Base-by-base conservation (phyloP, 1,140 invertebrate genomes). In the Aphaenogaster floridana region DNA sequence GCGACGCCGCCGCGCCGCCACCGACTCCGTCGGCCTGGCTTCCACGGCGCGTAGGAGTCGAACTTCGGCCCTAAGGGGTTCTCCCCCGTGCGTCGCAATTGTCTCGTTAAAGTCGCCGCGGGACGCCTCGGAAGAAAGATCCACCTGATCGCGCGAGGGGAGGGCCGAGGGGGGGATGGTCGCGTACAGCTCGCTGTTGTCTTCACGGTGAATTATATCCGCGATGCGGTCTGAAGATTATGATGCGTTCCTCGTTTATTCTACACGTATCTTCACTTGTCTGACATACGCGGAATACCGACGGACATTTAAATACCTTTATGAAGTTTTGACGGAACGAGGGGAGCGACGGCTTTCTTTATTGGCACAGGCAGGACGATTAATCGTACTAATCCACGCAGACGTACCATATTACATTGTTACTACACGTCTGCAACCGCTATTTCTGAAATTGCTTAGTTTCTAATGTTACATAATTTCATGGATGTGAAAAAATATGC, bases 21-120 rank as follows among this genome's bases (percentile, higher is more conserved):
- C 54, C 68, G 45, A 17, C 15, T 61, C 21, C 21, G 39, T 64
- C 45, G 59, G 39, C 9, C 63, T 17, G 66, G 88, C 91, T 90
- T 64, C 92, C 86, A 90, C 88, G 88, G 11, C 79, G 93, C 89
- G 93, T 93, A 90, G 93, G 93, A 92, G 93, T 90, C 89, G 88
- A 90, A 90, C 89, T 86, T 88, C 63, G 64, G 69, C 86, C 77
- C 91, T 77, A 72, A 71, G 86, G 69, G 88, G 74, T 69, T 86
- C 91, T 90, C 88, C 63, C 52, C 87, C 80, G 34, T 86, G 86
- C 88, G 88, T 88, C 69, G 88, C 92, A 92, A 93, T 93, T 93
- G 92, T 93, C 93, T 93, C 92, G 92, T 94, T 93, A 93, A 93
- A 92, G 89, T 93, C 92, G 84, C 93, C 85, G 88, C 91, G 81